Evolutionary conservation across 2,113 vertebrate genomes (phyloP).

Genomic region (Rhinoptilus africanus): DNA sequence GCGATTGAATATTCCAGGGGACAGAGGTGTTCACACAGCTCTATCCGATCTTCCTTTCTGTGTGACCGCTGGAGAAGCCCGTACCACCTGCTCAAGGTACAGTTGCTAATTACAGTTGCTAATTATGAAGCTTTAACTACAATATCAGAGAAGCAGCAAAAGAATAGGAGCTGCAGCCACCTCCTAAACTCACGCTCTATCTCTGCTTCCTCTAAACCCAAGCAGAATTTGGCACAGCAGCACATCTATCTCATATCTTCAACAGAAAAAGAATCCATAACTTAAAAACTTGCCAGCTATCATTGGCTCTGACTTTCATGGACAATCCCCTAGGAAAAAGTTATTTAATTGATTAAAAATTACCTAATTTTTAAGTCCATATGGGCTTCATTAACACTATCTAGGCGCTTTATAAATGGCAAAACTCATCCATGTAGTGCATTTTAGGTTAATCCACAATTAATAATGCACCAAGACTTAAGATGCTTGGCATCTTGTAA

Average conservation of each 20-base stretch:
- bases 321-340: neutral
- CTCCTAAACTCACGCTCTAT: neutral
- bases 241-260: neutral
- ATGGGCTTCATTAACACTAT: neutral
- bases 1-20: neutral
- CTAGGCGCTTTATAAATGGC: neutral
- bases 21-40: neutral
- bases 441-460: neutral
- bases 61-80: neutral
- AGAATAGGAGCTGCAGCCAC: neutral
- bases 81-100: neutral
- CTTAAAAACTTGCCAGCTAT: neutral
- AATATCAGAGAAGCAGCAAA: neutral
- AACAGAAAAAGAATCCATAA: neutral
- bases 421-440: neutral
- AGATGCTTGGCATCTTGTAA: neutral
- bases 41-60: neutral
- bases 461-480: neutral
- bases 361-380: neutral
- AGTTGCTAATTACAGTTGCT: neutral
- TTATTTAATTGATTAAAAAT: neutral
- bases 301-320: neutral
- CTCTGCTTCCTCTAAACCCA: neutral
- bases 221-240: neutral
- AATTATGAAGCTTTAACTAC: neutral